These are phyloP conservation scores for Acrocephalus kingi DNA, from an alignment of 2,113 vertebrate species.

Conservation along the genomic window DNA sequence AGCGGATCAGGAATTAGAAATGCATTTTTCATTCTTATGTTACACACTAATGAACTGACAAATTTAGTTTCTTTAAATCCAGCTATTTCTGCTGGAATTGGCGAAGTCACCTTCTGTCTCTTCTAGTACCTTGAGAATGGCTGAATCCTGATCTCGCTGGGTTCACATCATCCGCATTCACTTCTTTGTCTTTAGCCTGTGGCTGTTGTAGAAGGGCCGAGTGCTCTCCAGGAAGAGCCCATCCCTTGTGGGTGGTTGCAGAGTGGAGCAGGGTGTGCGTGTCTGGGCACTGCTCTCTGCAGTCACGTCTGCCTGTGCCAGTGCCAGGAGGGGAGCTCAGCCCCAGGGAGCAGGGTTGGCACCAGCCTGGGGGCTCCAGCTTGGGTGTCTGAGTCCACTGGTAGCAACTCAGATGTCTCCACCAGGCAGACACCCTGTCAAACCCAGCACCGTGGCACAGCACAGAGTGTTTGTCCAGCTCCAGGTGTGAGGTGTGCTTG, in stretches of 20 bases:
- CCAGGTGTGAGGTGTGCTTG: background rate
- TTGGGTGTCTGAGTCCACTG: background rate
- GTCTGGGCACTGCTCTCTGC: rapidly evolving
- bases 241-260: rapidly evolving
- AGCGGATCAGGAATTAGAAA: conserved; percentile 36
- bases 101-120: background rate
- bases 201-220: background rate
- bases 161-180: background rate
- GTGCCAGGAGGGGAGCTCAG: background rate
- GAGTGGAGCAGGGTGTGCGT: rapidly evolving
- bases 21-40: conserved; percentile 33
- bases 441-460: rapidly evolving
- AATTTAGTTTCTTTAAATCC: conserved; percentile 55
- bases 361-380: background rate
- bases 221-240: background rate
- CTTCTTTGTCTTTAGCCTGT: background rate
- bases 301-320: rapidly evolving
- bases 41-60: conserved; percentile 58
- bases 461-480: rapidly evolving
- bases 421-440: background rate
- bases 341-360: background rate
- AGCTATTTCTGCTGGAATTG: background rate
- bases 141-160: background rate
- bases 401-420: background rate
- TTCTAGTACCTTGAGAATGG: background rate